These are phyloP conservation scores for Clarias pachynema DNA, from an alignment of 2,797 vertebrate genomes.

Conservation along the genomic window DNA sequence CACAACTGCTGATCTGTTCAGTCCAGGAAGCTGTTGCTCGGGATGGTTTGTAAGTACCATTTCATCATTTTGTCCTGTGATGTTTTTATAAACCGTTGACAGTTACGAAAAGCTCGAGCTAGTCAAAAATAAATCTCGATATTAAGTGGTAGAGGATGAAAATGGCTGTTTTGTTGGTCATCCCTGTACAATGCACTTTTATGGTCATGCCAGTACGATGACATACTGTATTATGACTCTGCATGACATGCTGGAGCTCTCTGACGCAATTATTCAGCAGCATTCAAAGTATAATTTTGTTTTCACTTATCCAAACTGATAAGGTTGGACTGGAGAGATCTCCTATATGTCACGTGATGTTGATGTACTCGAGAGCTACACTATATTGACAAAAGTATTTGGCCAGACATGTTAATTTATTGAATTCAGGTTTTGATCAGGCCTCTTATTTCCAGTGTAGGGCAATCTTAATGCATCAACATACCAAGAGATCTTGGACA, in stretches of 20 bases:
- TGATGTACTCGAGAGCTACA: too few relatives aligned
- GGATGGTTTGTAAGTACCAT: conserved; percentile 28
- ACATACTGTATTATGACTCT: neutral
- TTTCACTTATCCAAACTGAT: neutral
- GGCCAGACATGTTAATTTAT: too few relatives aligned
- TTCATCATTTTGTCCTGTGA: neutral
- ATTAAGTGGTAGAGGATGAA: neutral
- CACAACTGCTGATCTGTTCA: neutral
- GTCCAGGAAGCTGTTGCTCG: neutral
- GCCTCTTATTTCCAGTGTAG: too few relatives aligned
- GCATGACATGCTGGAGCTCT: neutral
- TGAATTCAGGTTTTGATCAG: too few relatives aligned
- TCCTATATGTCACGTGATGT: neutral
- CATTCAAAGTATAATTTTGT: neutral
- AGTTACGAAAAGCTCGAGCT: neutral
- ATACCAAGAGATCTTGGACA: too few relatives aligned
- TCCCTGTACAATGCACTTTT: neutral
- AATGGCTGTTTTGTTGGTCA: neutral
- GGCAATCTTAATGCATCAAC: too few relatives aligned
- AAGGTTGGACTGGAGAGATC: neutral
- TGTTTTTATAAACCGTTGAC: neutral
- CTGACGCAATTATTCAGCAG: neutral
- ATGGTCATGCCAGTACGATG: neutral
- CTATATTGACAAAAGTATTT: too few relatives aligned
- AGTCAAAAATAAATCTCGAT: too few relatives aligned